phyloP scores from a whole-genome alignment of 2,113 vertebrate genomes.

The Emydura subglobosa region DNA sequence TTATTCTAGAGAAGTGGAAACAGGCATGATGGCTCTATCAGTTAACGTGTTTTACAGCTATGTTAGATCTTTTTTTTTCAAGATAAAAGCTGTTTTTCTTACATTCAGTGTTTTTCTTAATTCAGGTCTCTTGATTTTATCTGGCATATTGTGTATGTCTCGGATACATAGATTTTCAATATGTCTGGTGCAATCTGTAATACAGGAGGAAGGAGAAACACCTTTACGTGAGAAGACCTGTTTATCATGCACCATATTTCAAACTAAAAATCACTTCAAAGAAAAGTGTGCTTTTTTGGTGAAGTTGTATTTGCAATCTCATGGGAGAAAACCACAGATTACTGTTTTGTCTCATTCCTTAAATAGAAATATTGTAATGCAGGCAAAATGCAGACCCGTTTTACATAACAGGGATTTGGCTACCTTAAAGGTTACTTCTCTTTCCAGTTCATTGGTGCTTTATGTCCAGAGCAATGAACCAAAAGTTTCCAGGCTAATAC shows the following conservation, averaged over 20 bases:
- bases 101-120: neutral
- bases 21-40: constrained; percentile 25
- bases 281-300: neutral
- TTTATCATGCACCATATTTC: constrained; percentile 47
- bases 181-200: constrained; percentile 53
- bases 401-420: constrained; percentile 65
- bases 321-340: constrained; percentile 4
- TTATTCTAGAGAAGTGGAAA: constrained; percentile 32
- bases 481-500: neutral
- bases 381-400: constrained; percentile 66
- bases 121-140: constrained; percentile 33
- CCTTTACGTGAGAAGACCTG: constrained; percentile 21
- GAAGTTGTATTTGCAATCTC: constrained; percentile 36
- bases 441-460: constrained; percentile 43
- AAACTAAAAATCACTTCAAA: neutral
- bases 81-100: constrained; percentile 12
- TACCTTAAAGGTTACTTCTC: constrained; percentile 46
- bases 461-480: neutral
- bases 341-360: constrained; percentile 34
- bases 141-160: constrained; percentile 25
- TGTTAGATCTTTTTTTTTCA: constrained; percentile 25
- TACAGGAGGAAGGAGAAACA: constrained; percentile 4
- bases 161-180: constrained; percentile 42
- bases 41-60: constrained; percentile 1
- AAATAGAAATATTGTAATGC: constrained; percentile 40